These are phyloP conservation scores for Elephas maximus DNA, from an alignment of 2,113 vertebrate species.

Conservation along the genomic window DNA sequence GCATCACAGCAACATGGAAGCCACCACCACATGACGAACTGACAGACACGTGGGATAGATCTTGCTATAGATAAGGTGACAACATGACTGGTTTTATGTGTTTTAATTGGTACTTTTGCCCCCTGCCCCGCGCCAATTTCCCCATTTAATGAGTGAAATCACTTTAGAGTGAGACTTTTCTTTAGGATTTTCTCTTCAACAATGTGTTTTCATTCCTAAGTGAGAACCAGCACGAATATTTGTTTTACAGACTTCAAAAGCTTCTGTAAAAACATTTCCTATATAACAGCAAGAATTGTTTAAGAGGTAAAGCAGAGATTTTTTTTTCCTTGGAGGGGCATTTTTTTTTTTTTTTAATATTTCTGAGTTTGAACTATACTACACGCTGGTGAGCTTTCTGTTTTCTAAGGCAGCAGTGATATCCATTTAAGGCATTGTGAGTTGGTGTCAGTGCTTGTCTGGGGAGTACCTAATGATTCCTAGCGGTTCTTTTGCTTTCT, in stretches of 20 bases:
- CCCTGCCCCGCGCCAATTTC: not conserved
- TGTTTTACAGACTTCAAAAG: not conserved
- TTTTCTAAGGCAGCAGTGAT: not conserved
- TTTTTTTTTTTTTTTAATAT: not conserved
- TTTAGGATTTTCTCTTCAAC: conserved; percentile 12
- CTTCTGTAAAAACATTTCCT: conserved; percentile 30
- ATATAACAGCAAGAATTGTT: not conserved
- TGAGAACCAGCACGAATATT: not conserved
- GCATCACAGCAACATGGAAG: too few relatives aligned
- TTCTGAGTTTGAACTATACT: not conserved
- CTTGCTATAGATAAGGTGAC: not conserved
- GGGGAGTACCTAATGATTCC: not conserved
- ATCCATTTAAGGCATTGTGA: not conserved
- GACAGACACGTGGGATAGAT: not conserved
- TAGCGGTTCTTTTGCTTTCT: not conserved
- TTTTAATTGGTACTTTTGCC: not conserved
- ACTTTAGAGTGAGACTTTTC: conserved; percentile 9
- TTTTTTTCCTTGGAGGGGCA: not conserved
- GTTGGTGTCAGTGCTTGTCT: not conserved
- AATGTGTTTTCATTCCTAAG: not conserved
- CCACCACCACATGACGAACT: too few relatives aligned
- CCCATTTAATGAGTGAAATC: not conserved
- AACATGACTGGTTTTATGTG: not conserved
- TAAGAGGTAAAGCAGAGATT: not conserved
- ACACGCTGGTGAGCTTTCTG: not conserved